Base-by-base conservation (phyloP, 1,140 invertebrate species). In the Laodelphax striatellus region DNA sequence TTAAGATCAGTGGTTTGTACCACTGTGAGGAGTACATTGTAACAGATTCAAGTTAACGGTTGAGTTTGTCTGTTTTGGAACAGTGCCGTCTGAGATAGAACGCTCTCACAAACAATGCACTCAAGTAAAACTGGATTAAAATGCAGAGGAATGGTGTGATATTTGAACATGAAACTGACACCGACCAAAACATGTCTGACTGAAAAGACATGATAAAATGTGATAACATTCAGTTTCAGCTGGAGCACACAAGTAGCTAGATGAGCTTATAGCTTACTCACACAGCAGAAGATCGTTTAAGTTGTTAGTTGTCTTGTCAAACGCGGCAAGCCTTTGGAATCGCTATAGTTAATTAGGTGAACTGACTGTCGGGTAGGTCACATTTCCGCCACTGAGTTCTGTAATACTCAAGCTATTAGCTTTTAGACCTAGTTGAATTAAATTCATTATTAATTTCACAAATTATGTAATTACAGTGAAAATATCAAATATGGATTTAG, bases 331-430 rank as follows among this genome's bases (percentile, higher is more conserved):
- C 62, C 42, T 55, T n/a, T n/a, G n/a, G n/a, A n/a, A n/a, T 60
- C 62, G 58, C 60, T 60, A 59, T 60, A 46, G 21, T 50, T 60
- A 54, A 63, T 58, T 21, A 63, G 62, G 43, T 60, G 62, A 57
- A 57, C 58, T 50, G 58, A 55, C 16, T 50, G 46, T 50, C 21
- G 10, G 55, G 54, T 58, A 34, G 59, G 58, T 62, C 64, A 65
- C 52, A 62, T 63, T 61, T 65, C 64, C 61, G 56, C 64, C 61
- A 65, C 60, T 52, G 60, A 63, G 57, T 62, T 65, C 64, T 65
- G 64, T 46, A 65, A 65, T 65, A 65, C 64, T 65, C 61, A 65
- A 65, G 50, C n/a, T 53, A 60, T 60, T 60, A 60, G 58, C 58
- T 60, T 54, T 52, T 50, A 50, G 21, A 50, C 46, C 21, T 17